Base-by-base conservation (phyloP, 1,140 invertebrate genomes). In the Vollenhovia emeryi region DNA sequence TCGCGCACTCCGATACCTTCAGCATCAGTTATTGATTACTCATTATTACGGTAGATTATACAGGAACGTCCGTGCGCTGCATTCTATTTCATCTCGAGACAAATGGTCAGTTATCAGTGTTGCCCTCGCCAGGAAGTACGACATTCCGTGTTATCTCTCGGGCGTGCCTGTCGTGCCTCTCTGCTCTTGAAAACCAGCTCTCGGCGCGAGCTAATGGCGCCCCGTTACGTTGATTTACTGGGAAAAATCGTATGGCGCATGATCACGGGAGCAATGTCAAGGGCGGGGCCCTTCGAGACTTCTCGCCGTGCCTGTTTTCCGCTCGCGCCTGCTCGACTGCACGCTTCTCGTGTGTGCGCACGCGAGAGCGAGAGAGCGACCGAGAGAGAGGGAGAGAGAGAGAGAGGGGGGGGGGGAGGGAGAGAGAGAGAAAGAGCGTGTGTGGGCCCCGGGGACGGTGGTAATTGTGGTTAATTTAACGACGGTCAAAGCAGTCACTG, bases 391-490 rank as follows among this genome's bases (percentile, higher is more conserved):
- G 7, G 57, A 8, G 57, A 3, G 15, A 33, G 30, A 21, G 64
- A 18, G 55, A 55, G 45, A 48, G 36, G 0, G 60, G n/a, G 33
- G 21, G 3, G n/a, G 7, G 6, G 4, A 36, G 3, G 6, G 33
- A 36, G 33, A 64, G 60, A 40, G 60, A 40, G 74, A 64, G 59
- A 27, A 33, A 11, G 64, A 18, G 55, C 43, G 36, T 85, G 88
- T 89, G 80, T 89, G 69, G 86, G 84, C 87, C 85, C 78, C 60
- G 84, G 66, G 50, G 40, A 82, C 36, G 66, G 64, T 82, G 87
- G 92, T 93, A 93, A 93, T 93, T 93, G 92, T 89, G 89, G 92
- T 93, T 93, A 93, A 93, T 93, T 93, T 93, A 92, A 90, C 92
- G 89, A 89, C 85, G 91, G 91, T 91, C 91, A 84, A 91, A 90